phyloP scores from a whole-genome alignment of 2,113 vertebrate species.

The Phalacrocorax brasilianus region DNA sequence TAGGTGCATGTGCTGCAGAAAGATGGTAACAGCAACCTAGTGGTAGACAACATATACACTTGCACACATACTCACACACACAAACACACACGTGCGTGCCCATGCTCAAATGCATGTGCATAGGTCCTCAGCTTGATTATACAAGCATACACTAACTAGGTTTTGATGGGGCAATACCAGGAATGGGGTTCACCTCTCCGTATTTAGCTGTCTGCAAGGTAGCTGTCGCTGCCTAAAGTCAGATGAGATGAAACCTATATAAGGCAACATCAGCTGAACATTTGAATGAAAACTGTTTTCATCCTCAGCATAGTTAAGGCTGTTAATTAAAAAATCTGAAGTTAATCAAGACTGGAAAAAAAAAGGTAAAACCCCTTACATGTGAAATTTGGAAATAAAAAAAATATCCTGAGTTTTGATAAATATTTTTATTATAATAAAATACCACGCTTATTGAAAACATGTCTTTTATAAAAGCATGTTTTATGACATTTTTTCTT shows the following conservation, averaged over 20 bases:
- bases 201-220: not conserved
- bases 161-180: not conserved
- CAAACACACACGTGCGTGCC: accelerated
- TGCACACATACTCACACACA: not conserved
- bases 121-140: not conserved
- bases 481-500: not conserved
- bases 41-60: not conserved
- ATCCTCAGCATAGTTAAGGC: conserved; percentile 24
- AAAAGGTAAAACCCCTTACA: not conserved
- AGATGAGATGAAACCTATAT: not conserved
- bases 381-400: not conserved
- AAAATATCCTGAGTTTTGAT: conserved; percentile 47
- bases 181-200: not conserved
- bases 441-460: conserved; percentile 24
- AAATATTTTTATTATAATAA: conserved; percentile 56
- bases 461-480: not conserved
- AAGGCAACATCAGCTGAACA: not conserved
- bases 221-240: not conserved
- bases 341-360: not conserved
- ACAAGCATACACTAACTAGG: not conserved
- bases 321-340: not conserved
- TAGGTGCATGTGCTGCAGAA: not conserved
- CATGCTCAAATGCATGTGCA: not conserved
- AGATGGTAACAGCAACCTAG: not conserved
- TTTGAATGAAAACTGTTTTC: not conserved